phyloP scores from a whole-genome alignment of 2,888 invertebrate genomes.

The Leuctra nigra region DNA sequence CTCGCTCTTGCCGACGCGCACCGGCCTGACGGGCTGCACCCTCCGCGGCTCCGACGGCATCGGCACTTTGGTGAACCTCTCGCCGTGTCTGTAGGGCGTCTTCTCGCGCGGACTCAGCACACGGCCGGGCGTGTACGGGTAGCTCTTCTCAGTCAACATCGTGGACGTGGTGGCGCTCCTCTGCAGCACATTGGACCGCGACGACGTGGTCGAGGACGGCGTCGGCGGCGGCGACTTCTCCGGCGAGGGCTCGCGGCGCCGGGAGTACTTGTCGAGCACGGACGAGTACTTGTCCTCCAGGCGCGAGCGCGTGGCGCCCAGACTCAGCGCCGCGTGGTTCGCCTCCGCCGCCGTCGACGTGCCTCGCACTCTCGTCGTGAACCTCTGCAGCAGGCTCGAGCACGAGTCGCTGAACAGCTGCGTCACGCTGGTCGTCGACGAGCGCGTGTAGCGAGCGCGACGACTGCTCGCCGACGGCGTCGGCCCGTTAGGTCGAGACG shows the following conservation, averaged over 20 bases:
- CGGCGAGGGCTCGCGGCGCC: conserved; percentile 42
- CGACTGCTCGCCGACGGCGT: conserved; percentile 32
- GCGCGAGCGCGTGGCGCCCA: conserved; percentile 56
- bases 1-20: conserved; percentile 58
- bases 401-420: conserved; percentile 82
- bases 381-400: conserved; percentile 73
- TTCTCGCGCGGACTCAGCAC: conserved; percentile 45
- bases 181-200: conserved; percentile 40
- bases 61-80: conserved; percentile 35
- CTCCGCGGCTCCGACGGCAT: conserved; percentile 16
- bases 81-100: conserved; percentile 51
- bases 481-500: conserved; percentile 31
- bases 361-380: conserved; percentile 66
- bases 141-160: conserved; percentile 60
- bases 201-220: conserved; percentile 41
- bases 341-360: conserved; percentile 52
- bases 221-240: conserved; percentile 55
- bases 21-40: conserved; percentile 41
- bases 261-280: conserved; percentile 59
- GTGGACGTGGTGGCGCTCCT: conserved; percentile 66
- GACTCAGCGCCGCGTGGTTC: conserved; percentile 34
- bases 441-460: conserved; percentile 60
- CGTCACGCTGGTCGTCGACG: conserved; percentile 68
- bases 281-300: conserved; percentile 75
- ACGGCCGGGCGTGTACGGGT: conserved; percentile 44